Conservation (phyloP, 2,888 invertebrate species). For the Epistrophe eligans region DNA sequence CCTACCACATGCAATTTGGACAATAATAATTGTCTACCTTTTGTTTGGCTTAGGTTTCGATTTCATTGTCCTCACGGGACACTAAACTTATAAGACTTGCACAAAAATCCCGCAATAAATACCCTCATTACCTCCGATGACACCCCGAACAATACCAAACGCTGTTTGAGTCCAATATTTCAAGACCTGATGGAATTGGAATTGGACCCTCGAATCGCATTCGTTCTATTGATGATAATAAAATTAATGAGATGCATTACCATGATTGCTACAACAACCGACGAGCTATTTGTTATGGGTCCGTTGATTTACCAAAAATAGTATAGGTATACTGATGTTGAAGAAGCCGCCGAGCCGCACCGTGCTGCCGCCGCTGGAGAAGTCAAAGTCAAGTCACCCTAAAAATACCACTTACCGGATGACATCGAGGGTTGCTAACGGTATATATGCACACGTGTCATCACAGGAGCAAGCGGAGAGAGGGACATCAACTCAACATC, state of each 20-base stretch:
- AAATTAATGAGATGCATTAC: constrained; percentile 76
- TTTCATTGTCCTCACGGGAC: constrained; percentile 66
- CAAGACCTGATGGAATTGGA: neutral
- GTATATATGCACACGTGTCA: constrained; percentile 66
- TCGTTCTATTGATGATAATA: constrained; percentile 62
- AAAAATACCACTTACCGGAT: constrained; percentile 6
- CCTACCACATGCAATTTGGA: constrained; percentile 62
- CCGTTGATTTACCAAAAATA: constrained; percentile 68
- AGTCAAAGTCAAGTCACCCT: constrained; percentile 45
- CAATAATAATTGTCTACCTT: constrained; percentile 45
- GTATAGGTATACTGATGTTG: neutral
- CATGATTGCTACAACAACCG: constrained; percentile 71
- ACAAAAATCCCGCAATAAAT: constrained; percentile 67
- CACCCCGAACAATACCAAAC: constrained; percentile 56
- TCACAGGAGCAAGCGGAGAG: constrained; percentile 1
- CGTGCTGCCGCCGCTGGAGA: neutral
- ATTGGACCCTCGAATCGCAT: neutral
- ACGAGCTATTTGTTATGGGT: constrained; percentile 67
- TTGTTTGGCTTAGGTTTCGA: constrained; percentile 44
- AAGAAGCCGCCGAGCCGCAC: neutral
- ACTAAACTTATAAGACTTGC: constrained; percentile 33
- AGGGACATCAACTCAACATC: constrained; percentile 53
- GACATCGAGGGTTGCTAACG: constrained; percentile 55
- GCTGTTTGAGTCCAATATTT: constrained; percentile 42
- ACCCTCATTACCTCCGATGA: constrained; percentile 71